Evolutionary conservation across 2,888 invertebrate genomes (phyloP), one percentile per base, ranked within the genome.

Genomic region (Apodemia zela): DNA sequence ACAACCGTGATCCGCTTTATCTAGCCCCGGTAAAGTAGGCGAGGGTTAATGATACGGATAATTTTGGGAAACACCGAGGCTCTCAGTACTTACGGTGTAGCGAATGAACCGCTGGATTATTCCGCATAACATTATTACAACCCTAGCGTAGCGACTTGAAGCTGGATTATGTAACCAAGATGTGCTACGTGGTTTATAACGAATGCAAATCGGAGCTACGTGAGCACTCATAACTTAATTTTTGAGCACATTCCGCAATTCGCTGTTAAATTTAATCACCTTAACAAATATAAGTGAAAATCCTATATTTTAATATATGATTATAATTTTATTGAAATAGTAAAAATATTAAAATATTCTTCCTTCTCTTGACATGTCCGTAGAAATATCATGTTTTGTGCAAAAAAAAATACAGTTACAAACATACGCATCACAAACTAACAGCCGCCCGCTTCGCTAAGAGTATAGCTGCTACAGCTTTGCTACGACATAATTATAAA

Each of bases 1-100:
- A 76, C 76, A 78, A 73, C 75, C 72, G 65, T 72, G 68, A 69
- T 58, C 21, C 33, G 61, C 69, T 69, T 72, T 74, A 67, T 68
- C 69, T 71, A 63, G 66, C 64, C 67, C 61, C 66, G 62, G 62
- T 65, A 54, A 54, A 54, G 54, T 54, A 63, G 68, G 64, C 63
- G 64, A 62, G 65, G 61, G 67, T 82, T 85, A 88, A 88, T 88
- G 86, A 81, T 76, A 77, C 78, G 75, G 82, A 82, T 85, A 88
- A 87, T 86, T 82, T 75, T 67, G 71, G 68, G 68, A 71, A 75
- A 68, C 73, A 67, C 69, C 70, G 63, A 67, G 74, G 75, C 77
- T 76, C 74, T 71, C 70, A 70, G 71, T 72, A 69, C 70, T 72
- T 58, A 70, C 69, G 69, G 74, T 75, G 66, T 75, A 75, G 75